These are phyloP conservation scores for Lophotis ruficrista DNA, from an alignment of 2,113 vertebrate species.

Conservation along the genomic window DNA sequence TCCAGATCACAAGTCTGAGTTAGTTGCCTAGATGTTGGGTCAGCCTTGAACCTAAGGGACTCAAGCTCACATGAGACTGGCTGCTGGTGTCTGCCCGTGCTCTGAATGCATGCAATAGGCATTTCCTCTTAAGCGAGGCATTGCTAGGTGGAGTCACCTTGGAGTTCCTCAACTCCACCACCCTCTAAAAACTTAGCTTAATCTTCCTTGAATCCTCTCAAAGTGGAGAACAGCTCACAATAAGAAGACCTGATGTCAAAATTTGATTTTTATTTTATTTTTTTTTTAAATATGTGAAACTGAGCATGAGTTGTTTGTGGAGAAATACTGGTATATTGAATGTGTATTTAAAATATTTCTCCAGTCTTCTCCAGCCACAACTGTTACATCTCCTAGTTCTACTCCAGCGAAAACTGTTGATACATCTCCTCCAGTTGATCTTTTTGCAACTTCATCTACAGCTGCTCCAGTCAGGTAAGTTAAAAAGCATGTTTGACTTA, in stretches of 20 bases:
- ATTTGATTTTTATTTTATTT: too few species aligned
- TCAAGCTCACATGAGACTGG: not conserved
- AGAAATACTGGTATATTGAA: not conserved
- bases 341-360: slow-evolving; percentile 53
- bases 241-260: not conserved
- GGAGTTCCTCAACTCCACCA: not conserved
- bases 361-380: slow-evolving; percentile 86
- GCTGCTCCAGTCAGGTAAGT: slow-evolving; percentile 78
- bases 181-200: not conserved
- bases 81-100: not conserved
- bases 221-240: not conserved
- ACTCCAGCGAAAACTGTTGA: slow-evolving; percentile 92
- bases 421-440: slow-evolving; percentile 88
- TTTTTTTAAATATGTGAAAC: not conserved
- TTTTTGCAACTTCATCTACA: slow-evolving; percentile 85
- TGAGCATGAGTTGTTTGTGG: not conserved
- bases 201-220: not conserved
- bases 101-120: not conserved
- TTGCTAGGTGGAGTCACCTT: not conserved
- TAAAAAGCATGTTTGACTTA: not conserved
- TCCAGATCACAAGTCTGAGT: not conserved
- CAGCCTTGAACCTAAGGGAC: not conserved
- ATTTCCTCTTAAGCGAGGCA: not conserved
- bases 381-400: slow-evolving; percentile 88
- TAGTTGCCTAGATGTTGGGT: not conserved